Evolutionary conservation across 2,888 invertebrate species (phyloP), one percentile per base, ranked within the genome.

Genomic region (Philonicus albiceps): DNA sequence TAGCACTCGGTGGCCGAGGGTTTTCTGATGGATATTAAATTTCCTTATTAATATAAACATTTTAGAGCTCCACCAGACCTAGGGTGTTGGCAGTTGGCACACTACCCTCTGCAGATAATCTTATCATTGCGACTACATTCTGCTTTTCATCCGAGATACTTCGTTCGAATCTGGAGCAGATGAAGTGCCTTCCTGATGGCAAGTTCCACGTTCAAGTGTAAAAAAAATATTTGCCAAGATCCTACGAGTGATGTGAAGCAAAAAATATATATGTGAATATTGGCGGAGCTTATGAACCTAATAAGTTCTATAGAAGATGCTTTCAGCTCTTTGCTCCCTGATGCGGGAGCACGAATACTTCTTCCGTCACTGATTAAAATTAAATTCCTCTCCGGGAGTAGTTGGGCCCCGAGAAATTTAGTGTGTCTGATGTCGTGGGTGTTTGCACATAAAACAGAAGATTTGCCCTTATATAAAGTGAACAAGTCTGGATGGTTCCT

Each of bases 201-300:
- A 34, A 34, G 75, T 75, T 75, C 34, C 75, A 75, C 19, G 37
- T n/a, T 75, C 75, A 75, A 75, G 75, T 75, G 75, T 75, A 75
- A 75, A 37, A 37, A 37, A 75, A 75, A 75, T 75, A 75, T 75
- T 75, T 75, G 75, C 75, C 37, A 75, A 75, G 75, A 75, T 40
- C 75, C 37, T 75, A 19, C 75, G 37, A 75, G 37, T 6, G 75
- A 31, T 19, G 75, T 34, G 75, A 37, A 11, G 74, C 74, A 74
- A 74, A 74, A 75, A 75, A 37, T 37, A 37, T 55, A 55, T 55
- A n/a, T 55, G 37, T 37, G 75, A 75, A 34, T 37, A 75, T 75
- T 75, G 75, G 75, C 75, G n/a, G 40, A 75, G 37, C 37, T 75
- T 75, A 75, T 75, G 75, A 75, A 37, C 37, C 37, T 75, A 75